Evolutionary conservation across 2,888 invertebrate genomes (phyloP), one percentile per base, ranked within the genome.

Genomic region (Phymatocera aterrima): DNA sequence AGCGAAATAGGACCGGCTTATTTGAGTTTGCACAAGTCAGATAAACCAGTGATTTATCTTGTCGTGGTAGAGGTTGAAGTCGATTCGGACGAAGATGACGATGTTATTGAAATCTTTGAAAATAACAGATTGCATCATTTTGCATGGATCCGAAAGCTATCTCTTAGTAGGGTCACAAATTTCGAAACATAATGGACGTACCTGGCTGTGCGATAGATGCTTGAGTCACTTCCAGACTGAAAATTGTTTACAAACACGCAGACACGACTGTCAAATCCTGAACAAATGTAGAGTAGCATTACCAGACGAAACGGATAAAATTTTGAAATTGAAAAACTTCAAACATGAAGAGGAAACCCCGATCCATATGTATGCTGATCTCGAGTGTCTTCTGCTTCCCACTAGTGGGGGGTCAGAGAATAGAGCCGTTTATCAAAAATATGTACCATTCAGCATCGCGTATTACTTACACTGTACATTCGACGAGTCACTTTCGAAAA

Each of bases 381-480:
- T 61, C 10, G 21, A 61, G 24, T 18, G 61, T 28, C 6, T 61
- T 4, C 61, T 61, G 6, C 28, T 6, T 8, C 61, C 61, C 6
- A 57, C n/a, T n/a, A n/a, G n/a, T n/a, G n/a, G n/a, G n/a, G n/a
- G n/a, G n/a, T n/a, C 57, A 8, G 21, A 8, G 18, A 57, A 57
- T n/a, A n/a, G 8, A 72, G 37, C 18, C 15, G 2, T 54, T 60
- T 5, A 60, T 75, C 77, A 79, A 24, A 15, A 54, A 21, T 83
- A 84, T 78, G 51, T 79, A 24, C 80, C 83, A 2, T 82, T 57
- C 68, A 79, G 79, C 61, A 54, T 82, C 18, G 82, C 81, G 5
- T 83, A 83, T 78, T 84, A 83, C 74, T 51, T 83, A 1, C 81
- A 84, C 54, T 83, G 83, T 78, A 68, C 68, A 15, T 83, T 80